These are phyloP conservation scores for Lithosia quadra DNA, from an alignment of 2,888 invertebrate species.

Conservation along the genomic window DNA sequence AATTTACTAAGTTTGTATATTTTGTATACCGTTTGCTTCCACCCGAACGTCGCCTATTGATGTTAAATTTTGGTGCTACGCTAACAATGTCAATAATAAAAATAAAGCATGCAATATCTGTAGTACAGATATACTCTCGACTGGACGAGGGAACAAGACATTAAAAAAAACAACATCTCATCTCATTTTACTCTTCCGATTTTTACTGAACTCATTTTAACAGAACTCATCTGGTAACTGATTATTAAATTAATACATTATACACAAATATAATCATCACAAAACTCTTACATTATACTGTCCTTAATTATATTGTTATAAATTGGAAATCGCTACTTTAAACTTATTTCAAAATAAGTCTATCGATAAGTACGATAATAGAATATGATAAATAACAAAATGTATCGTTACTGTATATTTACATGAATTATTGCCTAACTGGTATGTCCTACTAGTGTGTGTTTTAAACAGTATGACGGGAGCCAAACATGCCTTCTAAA, in stretches of 20 bases:
- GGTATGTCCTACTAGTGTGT: slow-evolving; percentile 73
- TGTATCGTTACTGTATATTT: slow-evolving; percentile 79
- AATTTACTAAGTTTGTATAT: slow-evolving; percentile 19
- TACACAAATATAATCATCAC: slow-evolving; percentile 81
- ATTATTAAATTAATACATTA: slow-evolving; percentile 82
- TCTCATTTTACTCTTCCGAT: slow-evolving; percentile 76
- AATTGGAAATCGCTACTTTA: slow-evolving; percentile 79
- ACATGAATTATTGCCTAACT: slow-evolving; percentile 77
- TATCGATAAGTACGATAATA: slow-evolving; percentile 81
- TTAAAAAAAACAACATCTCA: slow-evolving; percentile 82
- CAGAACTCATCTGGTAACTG: slow-evolving; percentile 84
- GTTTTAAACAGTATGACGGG: slow-evolving; percentile 77
- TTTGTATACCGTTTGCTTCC: slow-evolving; percentile 29
- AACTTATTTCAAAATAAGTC: slow-evolving; percentile 83
- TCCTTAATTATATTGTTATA: slow-evolving; percentile 74
- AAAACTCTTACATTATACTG: slow-evolving; percentile 72
- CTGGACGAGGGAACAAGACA: slow-evolving; percentile 71
- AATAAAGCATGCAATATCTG: slow-evolving; percentile 58
- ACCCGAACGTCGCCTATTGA: slow-evolving; percentile 57
- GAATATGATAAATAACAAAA: slow-evolving; percentile 85
- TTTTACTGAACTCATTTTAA: slow-evolving; percentile 84
- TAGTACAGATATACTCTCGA: slow-evolving; percentile 55
- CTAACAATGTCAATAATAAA: slow-evolving; percentile 65
- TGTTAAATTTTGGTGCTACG: slow-evolving; percentile 74
- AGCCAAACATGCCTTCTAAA: slow-evolving; percentile 75